Percentiles rank a stretch among this genome's conserved stretches.
These are phyloP conservation scores for Achlya flavicornis DNA, from an alignment of 2,888 invertebrate genomes.

Conservation along the genomic window DNA sequence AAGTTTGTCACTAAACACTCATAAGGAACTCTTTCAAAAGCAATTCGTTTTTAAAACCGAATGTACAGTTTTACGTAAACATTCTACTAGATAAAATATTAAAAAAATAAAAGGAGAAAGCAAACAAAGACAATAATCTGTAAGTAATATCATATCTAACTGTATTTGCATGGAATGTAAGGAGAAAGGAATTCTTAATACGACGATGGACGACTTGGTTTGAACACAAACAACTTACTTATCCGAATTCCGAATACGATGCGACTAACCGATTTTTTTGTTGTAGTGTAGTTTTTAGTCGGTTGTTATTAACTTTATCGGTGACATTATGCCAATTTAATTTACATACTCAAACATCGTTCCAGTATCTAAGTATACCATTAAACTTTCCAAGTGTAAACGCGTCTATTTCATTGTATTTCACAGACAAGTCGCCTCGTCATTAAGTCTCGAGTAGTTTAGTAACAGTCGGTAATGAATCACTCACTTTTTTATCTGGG, in stretches of 20 bases:
- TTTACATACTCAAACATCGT: conserved; percentile 14
- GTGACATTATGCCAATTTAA: neutral
- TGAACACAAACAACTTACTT: conserved; percentile 9
- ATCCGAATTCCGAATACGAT: conserved; percentile 4
- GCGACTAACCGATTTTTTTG: neutral
- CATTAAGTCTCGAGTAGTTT: conserved; percentile 38
- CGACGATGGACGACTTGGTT: neutral
- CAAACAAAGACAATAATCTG: conserved; percentile 2
- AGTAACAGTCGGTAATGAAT: neutral
- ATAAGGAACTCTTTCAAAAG: neutral
- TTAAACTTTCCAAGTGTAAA: conserved; percentile 21
- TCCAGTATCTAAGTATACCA: conserved; percentile 16
- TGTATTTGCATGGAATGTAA: conserved; percentile 8
- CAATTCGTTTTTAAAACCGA: neutral
- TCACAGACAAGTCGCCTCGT: conserved; percentile 40
- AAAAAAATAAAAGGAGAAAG: neutral
- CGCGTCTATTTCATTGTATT: conserved; percentile 21
- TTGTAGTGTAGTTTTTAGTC: neutral
- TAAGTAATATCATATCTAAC: conserved; percentile 1
- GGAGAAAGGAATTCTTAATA: conserved; percentile 8
- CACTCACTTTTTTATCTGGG: neutral
- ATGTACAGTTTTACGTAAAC: neutral
- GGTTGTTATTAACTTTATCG: neutral
- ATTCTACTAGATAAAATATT: neutral
- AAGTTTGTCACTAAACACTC: neutral